Evolutionary conservation across 2,113 vertebrate genomes (phyloP), one percentile per base, ranked within the genome.

Genomic region (Tyrannus savana): DNA sequence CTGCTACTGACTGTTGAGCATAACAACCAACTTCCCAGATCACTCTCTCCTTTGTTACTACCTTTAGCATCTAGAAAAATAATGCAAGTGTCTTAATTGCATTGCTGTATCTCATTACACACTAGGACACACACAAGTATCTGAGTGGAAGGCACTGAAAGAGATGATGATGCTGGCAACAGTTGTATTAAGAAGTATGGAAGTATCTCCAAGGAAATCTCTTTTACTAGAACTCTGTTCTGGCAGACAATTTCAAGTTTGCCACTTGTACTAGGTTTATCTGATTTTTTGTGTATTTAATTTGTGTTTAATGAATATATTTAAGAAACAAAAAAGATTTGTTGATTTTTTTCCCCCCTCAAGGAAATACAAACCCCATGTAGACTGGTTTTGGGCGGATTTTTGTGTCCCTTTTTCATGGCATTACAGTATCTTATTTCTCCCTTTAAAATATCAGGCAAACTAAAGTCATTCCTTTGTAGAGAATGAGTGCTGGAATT

Each of bases 41-140:
- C n/a, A 42, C 7, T 28, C 24, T 42, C 31, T 66, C 19, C 25
- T 74, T 71, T 73, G 22, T 30, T 23, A 59, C 13, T 16, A 39
- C 10, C 13, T 59, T 66, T n/a, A 69, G 3, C 13, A 69, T 21
- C 5, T 44, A 55, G 27, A 35, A 69, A 68, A 74, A 80, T 52
- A 80, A 27, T 3, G 2, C 53, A 71, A 18, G 1, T 59, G 11
- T 30, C 82, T 73, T 72, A 68, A 89, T 68, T 73, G 11, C 10
- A 9, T 42, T 79, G 13, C 8, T 66, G 8, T 79, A 60, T 71
- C 19, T 64, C 1, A 0, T 59, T 84, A 25, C 3, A 0, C 30
- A 66, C 3, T 6, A 39, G 19, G 6, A 78, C 21, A 64, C 15
- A 31, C 11, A 50, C 3, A 73, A 33, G 12, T 52, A 25, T 56